A percentile compares a stretch with the other conserved stretches of the same genome.
Conservation (phyloP, 2,113 vertebrate genomes). For the Hyperopisus bebe region DNA sequence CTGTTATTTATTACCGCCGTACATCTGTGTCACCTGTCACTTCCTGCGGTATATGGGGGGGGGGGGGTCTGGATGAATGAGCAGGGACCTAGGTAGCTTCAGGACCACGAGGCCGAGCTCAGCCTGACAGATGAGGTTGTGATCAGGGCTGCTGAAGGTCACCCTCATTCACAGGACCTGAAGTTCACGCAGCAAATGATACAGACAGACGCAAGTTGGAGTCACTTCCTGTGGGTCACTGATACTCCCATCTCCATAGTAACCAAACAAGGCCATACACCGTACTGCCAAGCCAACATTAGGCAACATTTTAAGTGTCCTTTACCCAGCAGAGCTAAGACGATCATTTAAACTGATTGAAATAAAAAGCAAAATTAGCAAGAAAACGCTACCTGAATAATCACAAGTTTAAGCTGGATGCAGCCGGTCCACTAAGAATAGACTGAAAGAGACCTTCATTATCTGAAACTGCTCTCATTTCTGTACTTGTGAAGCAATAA, state of each 20-base stretch:
- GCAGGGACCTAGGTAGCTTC: neutral
- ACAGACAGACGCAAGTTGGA: neutral
- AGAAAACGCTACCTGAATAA: neutral
- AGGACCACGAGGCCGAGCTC: no score
- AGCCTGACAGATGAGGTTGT: neutral
- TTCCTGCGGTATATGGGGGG: neutral
- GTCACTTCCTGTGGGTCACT: neutral
- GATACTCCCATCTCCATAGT: neutral
- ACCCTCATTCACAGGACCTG: neutral
- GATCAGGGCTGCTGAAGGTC: neutral
- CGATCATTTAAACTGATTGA: neutral
- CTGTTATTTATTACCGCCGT: neutral
- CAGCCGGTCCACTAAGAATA: neutral
- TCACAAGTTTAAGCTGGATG: neutral
- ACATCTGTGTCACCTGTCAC: neutral
- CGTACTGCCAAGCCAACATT: neutral
- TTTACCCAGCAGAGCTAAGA: neutral
- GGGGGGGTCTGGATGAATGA: neutral
- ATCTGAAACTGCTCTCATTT: neutral
- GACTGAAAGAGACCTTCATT: neutral
- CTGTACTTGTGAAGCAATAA: conserved; percentile 3
- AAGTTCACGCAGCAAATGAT: neutral
- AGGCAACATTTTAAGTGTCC: neutral
- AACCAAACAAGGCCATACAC: neutral
- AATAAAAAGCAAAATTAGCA: neutral